Conservation (phyloP, 2,888 invertebrate genomes). For the Cheilosia variabilis region DNA sequence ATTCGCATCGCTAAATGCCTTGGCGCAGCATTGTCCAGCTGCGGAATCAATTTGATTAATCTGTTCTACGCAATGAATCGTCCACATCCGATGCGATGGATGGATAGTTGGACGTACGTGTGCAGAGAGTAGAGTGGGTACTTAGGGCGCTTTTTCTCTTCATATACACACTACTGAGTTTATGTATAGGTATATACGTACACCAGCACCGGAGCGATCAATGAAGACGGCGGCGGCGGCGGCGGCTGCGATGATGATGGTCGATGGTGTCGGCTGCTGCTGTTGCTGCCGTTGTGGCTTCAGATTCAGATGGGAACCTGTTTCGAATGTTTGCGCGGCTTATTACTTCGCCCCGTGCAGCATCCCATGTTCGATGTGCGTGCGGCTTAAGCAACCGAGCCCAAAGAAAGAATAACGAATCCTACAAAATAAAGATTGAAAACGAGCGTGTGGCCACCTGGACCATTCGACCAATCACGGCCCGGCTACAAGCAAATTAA, state of each 20-base stretch:
- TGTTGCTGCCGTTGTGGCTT: constrained; percentile 66
- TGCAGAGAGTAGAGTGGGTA: constrained; percentile 56
- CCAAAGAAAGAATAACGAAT: constrained; percentile 64
- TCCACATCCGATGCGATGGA: constrained; percentile 74
- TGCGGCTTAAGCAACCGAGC: constrained; percentile 49
- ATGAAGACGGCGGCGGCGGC: constrained; percentile 42
- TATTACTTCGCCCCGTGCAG: constrained; percentile 77
- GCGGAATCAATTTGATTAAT: constrained; percentile 76
- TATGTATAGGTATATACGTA: constrained; percentile 5
- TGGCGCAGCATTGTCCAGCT: constrained; percentile 72
- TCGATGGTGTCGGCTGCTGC: constrained; percentile 63
- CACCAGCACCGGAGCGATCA: constrained; percentile 6
- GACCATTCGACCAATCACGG: constrained; percentile 81
- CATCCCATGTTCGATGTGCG: constrained; percentile 48
- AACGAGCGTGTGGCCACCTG: constrained; percentile 82
- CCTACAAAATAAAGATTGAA: constrained; percentile 76
- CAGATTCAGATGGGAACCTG: constrained; percentile 63
- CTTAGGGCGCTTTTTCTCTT: constrained; percentile 69
- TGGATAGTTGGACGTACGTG: constrained; percentile 63
- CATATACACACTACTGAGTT: not conserved
- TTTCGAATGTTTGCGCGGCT: constrained; percentile 81
- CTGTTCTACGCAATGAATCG: constrained; percentile 75
- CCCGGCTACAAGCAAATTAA: constrained; percentile 76
- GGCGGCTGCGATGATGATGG: constrained; percentile 49
- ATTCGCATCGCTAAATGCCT: constrained; percentile 75